Evolutionary conservation across 2,113 vertebrate species (phyloP).

Genomic region (Cercopithecus mona): DNA sequence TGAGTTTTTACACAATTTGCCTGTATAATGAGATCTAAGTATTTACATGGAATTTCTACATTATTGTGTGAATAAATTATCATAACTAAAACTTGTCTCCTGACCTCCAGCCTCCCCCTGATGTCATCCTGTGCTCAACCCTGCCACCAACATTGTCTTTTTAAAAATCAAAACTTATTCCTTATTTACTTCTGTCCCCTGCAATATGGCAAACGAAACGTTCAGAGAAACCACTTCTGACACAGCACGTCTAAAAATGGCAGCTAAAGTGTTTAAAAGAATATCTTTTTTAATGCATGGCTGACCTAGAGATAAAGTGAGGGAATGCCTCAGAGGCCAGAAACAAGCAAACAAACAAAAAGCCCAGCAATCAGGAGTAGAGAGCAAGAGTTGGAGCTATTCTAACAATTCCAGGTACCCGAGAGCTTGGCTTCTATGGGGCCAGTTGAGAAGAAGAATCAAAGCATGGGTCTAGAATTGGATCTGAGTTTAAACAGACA

Average conservation of each 20-base stretch:
- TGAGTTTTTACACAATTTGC: background rate
- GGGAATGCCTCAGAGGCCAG: background rate
- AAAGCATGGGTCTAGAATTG: background rate
- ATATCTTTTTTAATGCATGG: background rate
- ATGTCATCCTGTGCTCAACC: background rate
- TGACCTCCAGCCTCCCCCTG: background rate
- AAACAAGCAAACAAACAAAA: background rate
- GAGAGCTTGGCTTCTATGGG: background rate
- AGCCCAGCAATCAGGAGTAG: background rate
- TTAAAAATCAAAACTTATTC: constrained; percentile 4
- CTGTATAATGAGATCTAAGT: background rate
- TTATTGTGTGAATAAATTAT: background rate
- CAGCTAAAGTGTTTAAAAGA: background rate
- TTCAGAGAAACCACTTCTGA: background rate
- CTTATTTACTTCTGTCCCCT: background rate
- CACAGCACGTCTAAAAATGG: background rate
- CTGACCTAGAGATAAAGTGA: background rate
- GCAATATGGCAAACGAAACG: background rate
- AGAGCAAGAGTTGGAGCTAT: background rate
- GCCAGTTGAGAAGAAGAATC: too few relatives aligned
- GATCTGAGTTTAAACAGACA: background rate
- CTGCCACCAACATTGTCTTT: background rate
- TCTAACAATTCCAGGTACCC: background rate
- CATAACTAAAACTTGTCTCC: background rate
- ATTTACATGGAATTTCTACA: background rate